Conservation (phyloP, 2,888 invertebrate species). For the Netelia melanura region DNA sequence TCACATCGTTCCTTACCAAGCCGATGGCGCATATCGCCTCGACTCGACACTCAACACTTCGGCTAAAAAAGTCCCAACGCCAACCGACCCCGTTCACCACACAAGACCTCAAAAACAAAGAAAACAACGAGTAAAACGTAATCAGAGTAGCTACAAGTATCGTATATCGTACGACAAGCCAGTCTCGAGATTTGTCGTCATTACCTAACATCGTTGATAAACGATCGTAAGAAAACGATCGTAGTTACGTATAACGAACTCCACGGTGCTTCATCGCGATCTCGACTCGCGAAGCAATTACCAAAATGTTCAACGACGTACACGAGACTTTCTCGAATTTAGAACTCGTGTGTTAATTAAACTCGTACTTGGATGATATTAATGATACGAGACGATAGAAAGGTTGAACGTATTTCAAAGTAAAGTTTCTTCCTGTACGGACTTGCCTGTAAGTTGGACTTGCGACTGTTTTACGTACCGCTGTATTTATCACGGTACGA, state of each 20-base stretch:
- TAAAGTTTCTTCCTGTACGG: not conserved
- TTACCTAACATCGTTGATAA: not conserved
- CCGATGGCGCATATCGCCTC: not conserved
- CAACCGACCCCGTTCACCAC: not conserved
- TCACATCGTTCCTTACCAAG: not conserved
- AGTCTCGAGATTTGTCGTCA: not conserved
- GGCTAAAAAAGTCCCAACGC: not conserved
- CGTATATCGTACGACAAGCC: not conserved
- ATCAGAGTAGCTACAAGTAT: not conserved
- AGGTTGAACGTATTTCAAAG: constrained; percentile 25
- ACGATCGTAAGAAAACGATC: not conserved
- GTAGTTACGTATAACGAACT: no score
- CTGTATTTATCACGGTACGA: not conserved
- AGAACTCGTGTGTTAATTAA: constrained; percentile 11
- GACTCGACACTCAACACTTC: not conserved
- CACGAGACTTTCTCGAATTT: not conserved
- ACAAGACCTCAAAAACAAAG: not conserved
- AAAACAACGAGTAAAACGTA: not conserved
- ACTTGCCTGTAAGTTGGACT: not conserved
- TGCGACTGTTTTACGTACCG: not conserved
- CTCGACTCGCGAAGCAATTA: no score
- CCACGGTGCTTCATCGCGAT: no score
- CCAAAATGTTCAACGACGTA: no score
- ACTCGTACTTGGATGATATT: not conserved
- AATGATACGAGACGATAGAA: constrained; percentile 6